A percentile compares a stretch with the other conserved stretches of the same genome.
phyloP scores from a whole-genome alignment of 2,113 vertebrate species.

The Syngnathus scovelli region DNA sequence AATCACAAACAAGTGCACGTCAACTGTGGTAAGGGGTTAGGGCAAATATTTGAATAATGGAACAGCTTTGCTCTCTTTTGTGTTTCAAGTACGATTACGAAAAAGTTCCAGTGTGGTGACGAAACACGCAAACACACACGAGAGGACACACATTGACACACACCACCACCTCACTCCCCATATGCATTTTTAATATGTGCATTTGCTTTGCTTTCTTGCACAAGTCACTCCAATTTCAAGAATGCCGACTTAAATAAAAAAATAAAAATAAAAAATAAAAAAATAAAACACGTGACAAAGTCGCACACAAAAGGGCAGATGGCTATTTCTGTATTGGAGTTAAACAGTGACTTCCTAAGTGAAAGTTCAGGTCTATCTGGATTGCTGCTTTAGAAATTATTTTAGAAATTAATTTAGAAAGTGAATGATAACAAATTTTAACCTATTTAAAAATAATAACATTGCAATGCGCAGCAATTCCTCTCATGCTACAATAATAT shows the following conservation, averaged over 20 bases:
- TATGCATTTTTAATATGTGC: conserved; percentile 2
- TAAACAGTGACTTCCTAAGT: too few species aligned
- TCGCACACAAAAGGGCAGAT: background rate
- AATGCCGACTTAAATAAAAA: background rate
- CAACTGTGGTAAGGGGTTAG: background rate
- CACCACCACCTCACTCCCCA: background rate
- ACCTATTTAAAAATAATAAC: too few species aligned
- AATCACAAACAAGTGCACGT: conserved; percentile 1
- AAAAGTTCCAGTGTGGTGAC: conserved; percentile 3
- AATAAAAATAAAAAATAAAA: too few species aligned
- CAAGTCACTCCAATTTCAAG: background rate
- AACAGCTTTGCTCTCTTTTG: conserved; percentile 5
- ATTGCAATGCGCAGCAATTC: too few species aligned
- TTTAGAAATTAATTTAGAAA: too few species aligned
- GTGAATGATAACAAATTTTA: too few species aligned
- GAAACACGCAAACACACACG: background rate
- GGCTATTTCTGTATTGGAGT: background rate
- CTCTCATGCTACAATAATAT: too few species aligned
- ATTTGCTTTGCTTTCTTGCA: conserved; percentile 1
- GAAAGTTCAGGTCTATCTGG: too few species aligned
- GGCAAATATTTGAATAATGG: background rate
- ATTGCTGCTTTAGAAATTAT: too few species aligned
- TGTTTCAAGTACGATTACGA: conserved; percentile 1
- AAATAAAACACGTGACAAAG: background rate
- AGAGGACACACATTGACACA: background rate